Conservation (phyloP, 1,140 invertebrate species). For the Drosophila tani region DNA sequence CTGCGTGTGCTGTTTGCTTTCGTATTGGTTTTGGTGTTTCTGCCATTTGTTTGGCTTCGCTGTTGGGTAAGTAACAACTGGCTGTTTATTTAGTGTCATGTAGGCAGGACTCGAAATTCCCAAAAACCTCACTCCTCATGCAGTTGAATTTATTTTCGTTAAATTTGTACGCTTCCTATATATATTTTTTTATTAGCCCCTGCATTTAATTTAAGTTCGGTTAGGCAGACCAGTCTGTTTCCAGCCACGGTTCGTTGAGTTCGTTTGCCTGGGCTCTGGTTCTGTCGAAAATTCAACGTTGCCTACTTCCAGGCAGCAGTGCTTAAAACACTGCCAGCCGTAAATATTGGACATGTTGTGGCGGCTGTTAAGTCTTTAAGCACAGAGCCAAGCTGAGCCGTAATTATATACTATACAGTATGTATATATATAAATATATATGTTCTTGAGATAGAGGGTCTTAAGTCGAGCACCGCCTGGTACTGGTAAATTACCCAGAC, state of each 20-base stretch:
- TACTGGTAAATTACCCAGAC: slow-evolving; percentile 41
- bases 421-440: neutral
- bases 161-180: slow-evolving; percentile 51
- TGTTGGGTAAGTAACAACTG: slow-evolving; percentile 80
- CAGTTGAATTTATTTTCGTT: slow-evolving; percentile 67
- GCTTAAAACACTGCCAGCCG: slow-evolving; percentile 42
- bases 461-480: slow-evolving; percentile 23
- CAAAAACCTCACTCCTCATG: slow-evolving; percentile 5
- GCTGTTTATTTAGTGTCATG: slow-evolving; percentile 82
- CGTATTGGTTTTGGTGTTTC: slow-evolving; percentile 66
- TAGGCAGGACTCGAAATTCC: slow-evolving; percentile 45
- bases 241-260: slow-evolving; percentile 28
- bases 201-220: slow-evolving; percentile 68
- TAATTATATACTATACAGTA: slow-evolving; percentile 35
- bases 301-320: slow-evolving; percentile 62
- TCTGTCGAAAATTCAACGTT: slow-evolving; percentile 28
- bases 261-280: slow-evolving; percentile 18
- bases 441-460: slow-evolving; percentile 10
- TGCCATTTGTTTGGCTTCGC: slow-evolving; percentile 75
- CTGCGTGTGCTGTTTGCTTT: slow-evolving; percentile 55
- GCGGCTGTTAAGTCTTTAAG: slow-evolving; percentile 22
- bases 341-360: slow-evolving; percentile 43
- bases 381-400: slow-evolving; percentile 11
- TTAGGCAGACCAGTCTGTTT: slow-evolving; percentile 45
- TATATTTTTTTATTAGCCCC: slow-evolving; percentile 58